phyloP scores from a whole-genome alignment of 2,797 vertebrate species.

The Phyllotis vaccarum region DNA sequence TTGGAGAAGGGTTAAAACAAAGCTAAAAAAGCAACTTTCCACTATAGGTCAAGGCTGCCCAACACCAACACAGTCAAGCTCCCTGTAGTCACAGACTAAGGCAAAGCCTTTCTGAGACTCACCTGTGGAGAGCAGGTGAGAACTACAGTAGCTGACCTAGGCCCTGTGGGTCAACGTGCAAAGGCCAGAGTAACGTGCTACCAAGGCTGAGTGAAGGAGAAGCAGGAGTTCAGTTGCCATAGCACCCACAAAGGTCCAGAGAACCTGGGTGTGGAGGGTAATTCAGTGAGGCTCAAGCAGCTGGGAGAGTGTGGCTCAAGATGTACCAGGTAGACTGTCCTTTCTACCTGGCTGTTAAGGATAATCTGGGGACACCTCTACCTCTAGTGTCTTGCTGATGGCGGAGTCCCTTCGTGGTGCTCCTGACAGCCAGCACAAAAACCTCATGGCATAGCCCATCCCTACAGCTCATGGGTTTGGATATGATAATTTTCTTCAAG shows the following conservation, averaged over 20 bases:
- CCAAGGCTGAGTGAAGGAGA: background rate
- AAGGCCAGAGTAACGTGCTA: background rate
- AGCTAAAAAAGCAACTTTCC: rapidly evolving
- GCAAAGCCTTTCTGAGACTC: background rate
- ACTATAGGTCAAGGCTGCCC: background rate
- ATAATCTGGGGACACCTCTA: background rate
- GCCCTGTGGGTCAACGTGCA: background rate
- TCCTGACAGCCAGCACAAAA: background rate
- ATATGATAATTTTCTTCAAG: background rate
- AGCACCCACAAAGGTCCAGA: background rate
- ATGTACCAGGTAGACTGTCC: background rate
- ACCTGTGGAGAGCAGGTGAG: background rate
- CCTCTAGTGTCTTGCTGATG: background rate
- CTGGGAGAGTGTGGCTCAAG: background rate
- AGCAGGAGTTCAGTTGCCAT: background rate
- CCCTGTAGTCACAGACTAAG: background rate
- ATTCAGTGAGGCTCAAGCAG: background rate
- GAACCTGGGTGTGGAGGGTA: background rate
- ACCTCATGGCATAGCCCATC: background rate
- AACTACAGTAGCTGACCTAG: rapidly evolving
- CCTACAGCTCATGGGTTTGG: background rate
- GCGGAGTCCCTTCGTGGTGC: background rate
- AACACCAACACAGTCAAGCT: rapidly evolving
- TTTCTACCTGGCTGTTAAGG: background rate
- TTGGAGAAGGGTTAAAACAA: rapidly evolving